A percentile compares a stretch with the other conserved stretches of the same genome.
Evolutionary conservation across 2,888 invertebrate species (phyloP).

Genomic region (Cabera pusaria): DNA sequence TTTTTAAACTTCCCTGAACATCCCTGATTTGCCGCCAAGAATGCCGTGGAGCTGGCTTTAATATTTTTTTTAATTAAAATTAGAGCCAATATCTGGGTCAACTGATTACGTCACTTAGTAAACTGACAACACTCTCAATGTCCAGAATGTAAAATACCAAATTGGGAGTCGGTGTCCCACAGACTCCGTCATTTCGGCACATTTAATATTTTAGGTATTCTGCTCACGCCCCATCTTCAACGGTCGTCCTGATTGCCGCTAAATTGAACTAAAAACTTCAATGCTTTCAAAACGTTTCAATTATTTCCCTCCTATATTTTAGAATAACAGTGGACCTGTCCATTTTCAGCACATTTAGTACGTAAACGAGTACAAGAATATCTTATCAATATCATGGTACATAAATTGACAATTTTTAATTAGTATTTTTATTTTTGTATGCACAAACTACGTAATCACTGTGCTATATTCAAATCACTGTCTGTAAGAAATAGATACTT

Average conservation of each 20-base stretch:
- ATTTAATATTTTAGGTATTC: conserved; percentile 80
- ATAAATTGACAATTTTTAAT: no score
- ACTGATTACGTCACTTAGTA: conserved; percentile 11
- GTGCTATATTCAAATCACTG: no score
- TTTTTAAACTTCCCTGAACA: no score
- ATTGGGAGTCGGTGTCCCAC: conserved; percentile 63
- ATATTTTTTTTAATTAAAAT: no score
- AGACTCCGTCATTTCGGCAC: conserved; percentile 62
- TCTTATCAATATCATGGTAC: no score
- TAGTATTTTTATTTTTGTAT: no score
- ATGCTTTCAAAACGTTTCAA: conserved; percentile 77
- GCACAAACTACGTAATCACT: no score
- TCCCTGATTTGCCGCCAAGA: no score
- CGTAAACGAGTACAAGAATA: no score
- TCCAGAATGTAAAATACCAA: conserved; percentile 57
- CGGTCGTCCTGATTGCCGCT: conserved; percentile 82
- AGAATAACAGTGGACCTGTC: conserved; percentile 37
- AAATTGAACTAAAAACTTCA: conserved; percentile 84
- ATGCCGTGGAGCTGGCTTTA: no score
- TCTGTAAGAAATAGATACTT: no score
- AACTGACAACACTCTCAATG: conserved; percentile 23
- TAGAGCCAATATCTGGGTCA: conserved; percentile 15
- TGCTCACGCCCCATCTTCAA: conserved; percentile 78
- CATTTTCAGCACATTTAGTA: no score
- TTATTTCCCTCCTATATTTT: conserved; percentile 67